phyloP scores from a whole-genome alignment of 2,797 vertebrate species.

The Mormyrus hasselquistii region DNA sequence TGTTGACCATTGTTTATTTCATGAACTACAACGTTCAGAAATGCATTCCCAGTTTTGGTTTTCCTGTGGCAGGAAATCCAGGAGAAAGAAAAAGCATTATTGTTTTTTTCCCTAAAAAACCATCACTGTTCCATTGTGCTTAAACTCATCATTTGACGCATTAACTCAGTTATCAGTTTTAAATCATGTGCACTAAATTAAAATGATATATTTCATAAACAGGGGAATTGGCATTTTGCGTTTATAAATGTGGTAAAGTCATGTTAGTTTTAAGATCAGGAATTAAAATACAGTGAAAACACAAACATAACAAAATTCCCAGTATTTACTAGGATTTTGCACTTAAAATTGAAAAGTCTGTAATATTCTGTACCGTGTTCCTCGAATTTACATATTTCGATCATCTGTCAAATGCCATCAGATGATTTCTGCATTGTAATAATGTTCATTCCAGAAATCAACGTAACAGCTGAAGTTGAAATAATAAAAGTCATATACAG shows the following conservation, averaged over 20 bases:
- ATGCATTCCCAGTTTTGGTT: neutral
- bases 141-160: neutral
- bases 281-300: neutral
- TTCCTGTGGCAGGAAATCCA: neutral
- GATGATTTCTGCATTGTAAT: neutral
- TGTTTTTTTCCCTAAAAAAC: neutral
- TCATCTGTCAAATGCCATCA: neutral
- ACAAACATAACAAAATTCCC: neutral
- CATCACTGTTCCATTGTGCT: neutral
- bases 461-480: neutral
- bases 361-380: neutral
- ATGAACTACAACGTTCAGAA: neutral
- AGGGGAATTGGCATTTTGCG: neutral
- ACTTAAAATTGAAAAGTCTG: neutral
- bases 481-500: neutral
- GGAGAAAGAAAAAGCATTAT: neutral
- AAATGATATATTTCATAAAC: neutral
- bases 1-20: neutral
- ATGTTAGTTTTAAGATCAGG: neutral
- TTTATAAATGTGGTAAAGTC: neutral
- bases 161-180: neutral
- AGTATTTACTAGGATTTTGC: neutral
- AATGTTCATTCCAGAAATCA: neutral
- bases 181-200: neutral
- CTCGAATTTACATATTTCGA: neutral